phyloP scores from a whole-genome alignment of 1,140 invertebrate genomes.

The Anoplophora glabripennis region DNA sequence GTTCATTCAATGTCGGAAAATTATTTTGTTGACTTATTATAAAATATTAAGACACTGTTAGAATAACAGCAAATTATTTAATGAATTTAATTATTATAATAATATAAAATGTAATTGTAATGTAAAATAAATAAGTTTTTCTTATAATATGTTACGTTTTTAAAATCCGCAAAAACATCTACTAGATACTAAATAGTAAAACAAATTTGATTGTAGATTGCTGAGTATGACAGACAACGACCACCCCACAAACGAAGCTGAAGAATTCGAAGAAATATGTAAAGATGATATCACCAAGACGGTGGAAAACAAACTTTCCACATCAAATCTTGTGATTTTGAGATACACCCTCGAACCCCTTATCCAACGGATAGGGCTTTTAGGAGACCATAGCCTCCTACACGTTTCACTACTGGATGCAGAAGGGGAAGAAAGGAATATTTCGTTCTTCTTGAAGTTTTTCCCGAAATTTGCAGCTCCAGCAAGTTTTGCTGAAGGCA shows the following conservation, averaged over 20 bases:
- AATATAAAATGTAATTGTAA: no score
- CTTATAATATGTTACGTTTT: no score
- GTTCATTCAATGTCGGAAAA: no score
- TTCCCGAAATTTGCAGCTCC: slow-evolving; percentile 15
- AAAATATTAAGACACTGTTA: no score
- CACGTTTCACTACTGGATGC: neutral
- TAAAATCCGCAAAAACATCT: no score
- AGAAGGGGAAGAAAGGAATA: neutral
- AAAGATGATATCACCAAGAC: slow-evolving; percentile 14
- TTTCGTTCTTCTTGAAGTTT: slow-evolving; percentile 23
- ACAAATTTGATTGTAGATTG: no score
- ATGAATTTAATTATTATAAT: no score
- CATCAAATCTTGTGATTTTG: slow-evolving; percentile 16
- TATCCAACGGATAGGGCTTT: slow-evolving; percentile 19
- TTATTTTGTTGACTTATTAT: no score
- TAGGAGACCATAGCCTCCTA: slow-evolving; percentile 26
- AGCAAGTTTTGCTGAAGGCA: slow-evolving; percentile 23
- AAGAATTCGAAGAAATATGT: neutral
- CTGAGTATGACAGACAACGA: neutral
- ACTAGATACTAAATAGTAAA: no score
- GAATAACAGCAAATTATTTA: no score
- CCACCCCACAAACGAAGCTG: neutral
- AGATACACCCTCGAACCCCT: slow-evolving; percentile 6
- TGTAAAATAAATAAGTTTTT: no score
- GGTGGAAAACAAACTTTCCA: slow-evolving; percentile 14